Evolutionary conservation across 2,888 invertebrate genomes (phyloP), one percentile per base, ranked within the genome.

Genomic region (Cecidostiba fungosa): DNA sequence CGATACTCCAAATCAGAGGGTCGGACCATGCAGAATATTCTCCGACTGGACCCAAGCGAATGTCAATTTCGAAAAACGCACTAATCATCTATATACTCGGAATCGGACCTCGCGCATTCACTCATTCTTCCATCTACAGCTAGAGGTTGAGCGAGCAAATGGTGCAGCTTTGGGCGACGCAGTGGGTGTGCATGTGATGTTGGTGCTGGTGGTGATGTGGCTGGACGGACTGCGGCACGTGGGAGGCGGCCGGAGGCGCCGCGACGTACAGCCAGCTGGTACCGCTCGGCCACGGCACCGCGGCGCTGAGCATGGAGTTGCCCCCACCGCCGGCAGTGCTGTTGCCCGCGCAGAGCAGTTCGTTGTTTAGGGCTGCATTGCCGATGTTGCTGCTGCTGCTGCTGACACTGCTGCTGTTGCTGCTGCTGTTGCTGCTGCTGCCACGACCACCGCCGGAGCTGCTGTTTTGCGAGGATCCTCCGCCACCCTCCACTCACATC

Each of bases 401-500:
- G 69, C n/a, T 81, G 59, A 23, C n/a, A 32, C 14, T 16, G 73
- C 23, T 19, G 69, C 39, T 19, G 62, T 19, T n/a, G 54, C 8
- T n/a, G 78, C 19, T n/a, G 77, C 23, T 43, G 59, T 32, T 59
- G 73, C 5, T 16, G 43, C 8, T 66, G 70, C 26, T 16, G 50
- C 78, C 16, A 43, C 66, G 66, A 84, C 84, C 80, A 74, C 88
- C 77, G 79, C 85, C 88, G 86, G 82, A 43, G 69, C 78, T 72
- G 81, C 66, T 78, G 73, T 36, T 76, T 78, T 85, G 90, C 85
- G 93, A 92, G 89, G 93, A 91, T 90, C 94, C 86, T 85, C 86
- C 87, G 32, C 87, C 94, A 91, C 94, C 93, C 93, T 94, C 94
- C 91, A 94, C 94, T 94, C 94, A 94, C 94, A 94, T 94, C 89